phyloP scores from a whole-genome alignment of 2,797 vertebrate genomes.

The Liasis olivaceus region DNA sequence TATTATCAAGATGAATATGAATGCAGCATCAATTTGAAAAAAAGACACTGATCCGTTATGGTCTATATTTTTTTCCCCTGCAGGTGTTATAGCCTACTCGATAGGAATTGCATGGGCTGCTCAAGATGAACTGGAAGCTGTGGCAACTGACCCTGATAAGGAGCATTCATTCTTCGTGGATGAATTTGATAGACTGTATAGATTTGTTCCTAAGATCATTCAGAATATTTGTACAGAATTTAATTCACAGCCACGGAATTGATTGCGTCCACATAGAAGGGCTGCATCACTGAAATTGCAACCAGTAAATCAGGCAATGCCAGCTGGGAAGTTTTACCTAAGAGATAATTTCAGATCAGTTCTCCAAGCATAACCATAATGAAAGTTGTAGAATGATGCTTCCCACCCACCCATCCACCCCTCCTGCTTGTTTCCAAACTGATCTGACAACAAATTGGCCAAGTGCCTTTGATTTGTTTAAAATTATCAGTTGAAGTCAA shows the following conservation, averaged over 20 bases:
- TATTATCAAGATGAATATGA: constrained; percentile 10
- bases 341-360: constrained; percentile 42
- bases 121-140: constrained; percentile 94
- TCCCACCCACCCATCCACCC: background rate
- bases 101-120: constrained; percentile 95
- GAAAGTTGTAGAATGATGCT: background rate
- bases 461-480: constrained; percentile 1
- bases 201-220: constrained; percentile 87
- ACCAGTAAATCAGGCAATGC: background rate
- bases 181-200: constrained; percentile 94
- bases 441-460: constrained; percentile 6
- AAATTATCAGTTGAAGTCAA: background rate
- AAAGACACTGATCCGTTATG: background rate
- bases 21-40: background rate
- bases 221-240: constrained; percentile 97
- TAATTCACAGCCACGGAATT: constrained; percentile 97
- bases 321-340: constrained; percentile 24
- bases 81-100: constrained; percentile 95
- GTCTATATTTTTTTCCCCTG: constrained; percentile 33
- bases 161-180: constrained; percentile 98
- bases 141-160: constrained; percentile 90
- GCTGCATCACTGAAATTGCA: background rate
- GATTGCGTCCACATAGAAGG: constrained; percentile 51
- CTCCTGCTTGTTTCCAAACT: constrained; percentile 44
- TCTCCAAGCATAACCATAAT: constrained; percentile 27